Conservation (phyloP, 2,888 invertebrate genomes). For the Cataglyphis albicans region DNA sequence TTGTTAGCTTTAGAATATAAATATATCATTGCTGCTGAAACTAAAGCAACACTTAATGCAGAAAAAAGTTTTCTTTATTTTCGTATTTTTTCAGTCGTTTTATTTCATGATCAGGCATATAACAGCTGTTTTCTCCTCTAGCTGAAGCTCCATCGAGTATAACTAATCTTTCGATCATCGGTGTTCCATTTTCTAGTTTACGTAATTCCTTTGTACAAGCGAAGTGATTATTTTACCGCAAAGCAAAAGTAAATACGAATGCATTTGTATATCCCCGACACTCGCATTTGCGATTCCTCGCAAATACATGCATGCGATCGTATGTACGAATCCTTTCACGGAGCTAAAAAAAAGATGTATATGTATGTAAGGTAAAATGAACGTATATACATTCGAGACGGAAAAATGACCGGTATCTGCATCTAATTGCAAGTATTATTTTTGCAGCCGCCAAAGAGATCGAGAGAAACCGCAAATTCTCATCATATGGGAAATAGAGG, state of each 20-base stretch:
- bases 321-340: background rate
- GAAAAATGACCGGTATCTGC: background rate
- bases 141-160: background rate
- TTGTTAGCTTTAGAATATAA: background rate
- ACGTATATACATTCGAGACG: background rate
- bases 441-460: background rate
- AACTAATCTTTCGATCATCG: conserved; percentile 39
- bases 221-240: conserved; percentile 33
- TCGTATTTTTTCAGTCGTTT: background rate
- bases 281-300: conserved; percentile 20
- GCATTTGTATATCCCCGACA: background rate
- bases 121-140: conserved; percentile 8
- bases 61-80: background rate
- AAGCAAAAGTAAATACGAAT: conserved; percentile 37
- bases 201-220: conserved; percentile 34
- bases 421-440: background rate
- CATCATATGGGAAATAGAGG: conserved; percentile 16
- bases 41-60: background rate
- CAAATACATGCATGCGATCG: background rate
- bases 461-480: background rate
- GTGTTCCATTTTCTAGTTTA: conserved; percentile 48
- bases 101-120: background rate
- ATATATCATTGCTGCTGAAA: background rate
- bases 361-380: background rate
- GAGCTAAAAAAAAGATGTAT: background rate